Percentiles rank a stretch among this genome's conserved stretches.
phyloP scores from a whole-genome alignment of 1,140 invertebrate species.

The Xylocopa sonorina region DNA sequence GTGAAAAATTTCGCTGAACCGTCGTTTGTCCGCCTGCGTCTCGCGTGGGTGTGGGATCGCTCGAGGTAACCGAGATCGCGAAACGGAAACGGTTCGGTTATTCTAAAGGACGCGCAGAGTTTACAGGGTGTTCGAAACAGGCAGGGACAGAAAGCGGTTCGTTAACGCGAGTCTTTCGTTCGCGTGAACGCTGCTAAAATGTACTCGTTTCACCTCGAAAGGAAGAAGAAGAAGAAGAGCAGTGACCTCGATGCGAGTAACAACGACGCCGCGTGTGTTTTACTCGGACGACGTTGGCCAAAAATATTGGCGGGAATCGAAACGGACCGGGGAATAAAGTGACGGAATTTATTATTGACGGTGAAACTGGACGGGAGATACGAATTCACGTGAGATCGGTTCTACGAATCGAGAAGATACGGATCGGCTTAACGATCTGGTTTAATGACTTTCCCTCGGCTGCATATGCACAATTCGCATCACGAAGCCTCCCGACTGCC shows the following conservation, averaged over 20 bases:
- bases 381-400: constrained; percentile 53
- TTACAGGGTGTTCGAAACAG: neutral
- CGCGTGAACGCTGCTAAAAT: too few species aligned
- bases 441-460: constrained; percentile 65
- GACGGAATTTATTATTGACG: constrained; percentile 13
- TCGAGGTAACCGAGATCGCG: neutral
- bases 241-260: too few species aligned
- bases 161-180: too few species aligned
- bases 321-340: constrained; percentile 14
- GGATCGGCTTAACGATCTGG: constrained; percentile 68
- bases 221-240: too few species aligned
- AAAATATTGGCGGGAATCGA: neutral
- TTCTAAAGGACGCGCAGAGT: neutral
- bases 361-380: constrained; percentile 1
- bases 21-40: too few species aligned
- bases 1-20: neutral
- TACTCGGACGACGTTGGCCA: neutral
- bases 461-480: constrained; percentile 50
- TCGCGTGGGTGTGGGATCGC: neutral
- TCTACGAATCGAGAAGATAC: constrained; percentile 49
- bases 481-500: constrained; percentile 48
- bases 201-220: too few species aligned
- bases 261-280: too few species aligned
- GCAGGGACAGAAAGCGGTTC: neutral
- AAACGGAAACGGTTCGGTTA: neutral